Evolutionary conservation across 1,140 invertebrate species (phyloP).

Genomic region (Proctacanthus coquilletti): DNA sequence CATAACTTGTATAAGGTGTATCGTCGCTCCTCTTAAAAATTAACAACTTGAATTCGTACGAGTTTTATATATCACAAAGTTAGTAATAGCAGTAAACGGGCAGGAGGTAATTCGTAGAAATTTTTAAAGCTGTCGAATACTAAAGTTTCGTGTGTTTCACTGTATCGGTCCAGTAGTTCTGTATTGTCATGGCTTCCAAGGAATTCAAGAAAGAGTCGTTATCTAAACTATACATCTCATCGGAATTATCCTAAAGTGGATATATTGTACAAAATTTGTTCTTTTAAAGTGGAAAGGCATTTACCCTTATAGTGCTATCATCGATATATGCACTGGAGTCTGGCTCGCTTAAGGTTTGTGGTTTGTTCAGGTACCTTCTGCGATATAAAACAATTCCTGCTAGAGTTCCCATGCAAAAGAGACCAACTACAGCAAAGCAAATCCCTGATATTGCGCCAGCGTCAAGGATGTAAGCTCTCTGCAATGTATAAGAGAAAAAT

Average conservation of each 20-base stretch:
- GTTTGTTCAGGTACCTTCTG: conserved; percentile 59
- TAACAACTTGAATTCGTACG: no score
- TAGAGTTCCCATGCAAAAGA: conserved; percentile 48
- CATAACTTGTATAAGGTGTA: no score
- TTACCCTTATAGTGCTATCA: conserved; percentile 73
- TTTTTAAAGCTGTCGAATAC: conserved; percentile 11
- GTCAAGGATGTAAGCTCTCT: conserved; percentile 35
- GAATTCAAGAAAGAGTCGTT: conserved; percentile 85
- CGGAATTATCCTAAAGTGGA: conserved; percentile 64
- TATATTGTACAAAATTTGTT: conserved; percentile 8
- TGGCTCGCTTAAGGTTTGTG: conserved; percentile 66
- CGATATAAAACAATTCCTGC: conserved; percentile 59
- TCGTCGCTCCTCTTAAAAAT: no score
- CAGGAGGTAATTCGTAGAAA: no score
- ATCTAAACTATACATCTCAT: conserved; percentile 83
- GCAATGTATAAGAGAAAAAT: conserved; percentile 1
- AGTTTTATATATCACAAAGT: no score
- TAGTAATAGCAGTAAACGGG: no score
- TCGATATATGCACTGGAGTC: conserved; percentile 79
- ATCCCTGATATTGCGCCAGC: conserved; percentile 56
- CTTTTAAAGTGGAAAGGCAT: no score
- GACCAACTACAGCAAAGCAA: conserved; percentile 46
- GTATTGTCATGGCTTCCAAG: conserved; percentile 81
- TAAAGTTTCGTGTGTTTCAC: conserved; percentile 83
- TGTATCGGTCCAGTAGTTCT: conserved; percentile 84